Evolutionary conservation across 2,888 invertebrate species (phyloP).

Genomic region (Silvanus unidentatus): DNA sequence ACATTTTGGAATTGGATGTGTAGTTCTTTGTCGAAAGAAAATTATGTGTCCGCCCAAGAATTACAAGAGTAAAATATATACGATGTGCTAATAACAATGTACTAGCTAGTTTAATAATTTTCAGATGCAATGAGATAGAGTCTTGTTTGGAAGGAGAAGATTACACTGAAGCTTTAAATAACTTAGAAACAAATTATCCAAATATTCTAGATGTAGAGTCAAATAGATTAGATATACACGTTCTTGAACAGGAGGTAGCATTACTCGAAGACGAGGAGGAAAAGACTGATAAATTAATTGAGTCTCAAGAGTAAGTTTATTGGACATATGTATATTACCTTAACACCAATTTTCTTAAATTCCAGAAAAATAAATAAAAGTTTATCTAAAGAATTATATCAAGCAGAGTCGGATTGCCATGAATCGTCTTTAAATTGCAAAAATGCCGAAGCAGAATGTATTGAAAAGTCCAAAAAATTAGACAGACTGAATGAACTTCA

Average conservation of each 20-base stretch:
- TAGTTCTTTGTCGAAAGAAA: conserved; percentile 26
- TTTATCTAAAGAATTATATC: conserved; percentile 1
- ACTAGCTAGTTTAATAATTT: conserved; percentile 21
- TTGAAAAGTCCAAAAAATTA: conserved; percentile 21
- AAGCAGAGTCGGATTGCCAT: conserved; percentile 23
- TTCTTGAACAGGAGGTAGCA: conserved; percentile 28
- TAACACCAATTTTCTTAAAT: conserved; percentile 1
- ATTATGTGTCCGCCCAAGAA: conserved; percentile 29
- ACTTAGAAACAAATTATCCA: conserved; percentile 25
- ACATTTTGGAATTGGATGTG: conserved; percentile 36
- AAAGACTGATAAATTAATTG: conserved; percentile 8
- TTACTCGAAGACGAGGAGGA: conserved; percentile 22
- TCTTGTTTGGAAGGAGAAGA: conserved; percentile 14
- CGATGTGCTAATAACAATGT: conserved; percentile 17
- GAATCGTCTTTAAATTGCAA: conserved; percentile 19
- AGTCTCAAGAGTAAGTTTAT: conserved; percentile 11
- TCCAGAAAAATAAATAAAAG: conserved; percentile 2
- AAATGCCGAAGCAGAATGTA: conserved; percentile 25
- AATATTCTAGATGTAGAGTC: conserved; percentile 29
- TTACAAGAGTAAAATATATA: conserved; percentile 17
- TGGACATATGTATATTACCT: neutral
- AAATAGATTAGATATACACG: conserved; percentile 28
- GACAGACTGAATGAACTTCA: conserved; percentile 26
- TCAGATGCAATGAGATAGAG: conserved; percentile 20
- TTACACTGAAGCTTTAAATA: conserved; percentile 20